Evolutionary conservation across 1,140 invertebrate genomes (phyloP), one percentile per base, ranked within the genome.

Genomic region (Sipha flava): DNA sequence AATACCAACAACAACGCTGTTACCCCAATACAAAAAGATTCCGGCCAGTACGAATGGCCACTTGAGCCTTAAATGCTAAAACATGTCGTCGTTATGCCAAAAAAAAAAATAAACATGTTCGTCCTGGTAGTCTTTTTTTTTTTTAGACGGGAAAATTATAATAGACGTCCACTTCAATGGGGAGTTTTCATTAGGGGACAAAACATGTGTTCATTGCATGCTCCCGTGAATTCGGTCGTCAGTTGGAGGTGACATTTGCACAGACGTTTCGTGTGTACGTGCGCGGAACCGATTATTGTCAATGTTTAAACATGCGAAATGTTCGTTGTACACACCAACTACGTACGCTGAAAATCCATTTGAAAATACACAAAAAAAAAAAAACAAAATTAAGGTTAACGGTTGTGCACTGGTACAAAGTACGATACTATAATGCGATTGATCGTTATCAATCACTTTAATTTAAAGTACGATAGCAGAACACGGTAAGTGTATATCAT

Each of bases 211-310:
- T 77, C 52, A 3, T 59, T 29, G 49, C 49, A 77, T 16, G 73
- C 49, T 77, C 73, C 9, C 49, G 31, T 29, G 52, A 29, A 5
- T 57, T 54, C 52, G 16, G 10, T 52, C 49, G 21, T 37, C 49
- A 21, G 52, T 57, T 16, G 73, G n/a, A 43, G 73, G 73, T 57
- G 73, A 77, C 73, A 77, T 77, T 77, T 77, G 73, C 73, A 59
- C 52, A 26, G 31, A 77, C 73, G 21, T 75, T 75, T 40, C 43
- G 29, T 45, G 21, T 43, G 21, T 59, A 47, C 29, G 21, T 43
- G 21, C n/a, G 14, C 4, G 12, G 23, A 10, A 54, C 47, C 16
- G 47, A 77, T 77, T 26, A 59, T 77, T 40, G 52, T 59, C 34
- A 29, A 12, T 77, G 73, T 59, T 54, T 43, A 77, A 77, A 77